These are phyloP conservation scores for Rachycentron canadum DNA, from an alignment of 2,797 vertebrate species.

Conservation along the genomic window DNA sequence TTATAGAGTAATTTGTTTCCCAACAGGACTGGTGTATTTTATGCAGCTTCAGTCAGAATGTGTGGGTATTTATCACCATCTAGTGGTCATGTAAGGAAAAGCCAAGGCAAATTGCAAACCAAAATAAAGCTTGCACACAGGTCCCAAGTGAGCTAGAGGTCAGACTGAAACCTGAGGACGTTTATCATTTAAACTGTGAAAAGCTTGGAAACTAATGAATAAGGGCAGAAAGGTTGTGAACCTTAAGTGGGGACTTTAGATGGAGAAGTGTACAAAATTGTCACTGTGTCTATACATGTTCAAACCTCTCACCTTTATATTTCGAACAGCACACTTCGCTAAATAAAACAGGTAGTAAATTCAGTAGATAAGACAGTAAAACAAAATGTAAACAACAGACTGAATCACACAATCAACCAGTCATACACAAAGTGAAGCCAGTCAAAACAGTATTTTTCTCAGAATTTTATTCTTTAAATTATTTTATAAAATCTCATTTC, in stretches of 20 bases:
- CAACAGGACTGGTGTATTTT: not conserved
- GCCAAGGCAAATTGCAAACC: not conserved
- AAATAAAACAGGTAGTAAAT: not conserved
- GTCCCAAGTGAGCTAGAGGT: not conserved
- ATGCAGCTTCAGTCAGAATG: not conserved
- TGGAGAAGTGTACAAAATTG: not conserved
- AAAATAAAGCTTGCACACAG: too few relatives aligned
- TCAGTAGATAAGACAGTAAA: not conserved
- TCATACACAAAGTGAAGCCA: slow-evolving; percentile 3
- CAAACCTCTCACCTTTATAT: not conserved
- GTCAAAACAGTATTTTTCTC: slow-evolving; percentile 41
- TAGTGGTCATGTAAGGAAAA: slow-evolving; percentile 50
- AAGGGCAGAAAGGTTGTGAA: not conserved
- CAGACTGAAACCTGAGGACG: not conserved
- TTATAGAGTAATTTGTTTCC: not conserved
- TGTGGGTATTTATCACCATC: slow-evolving; percentile 56
- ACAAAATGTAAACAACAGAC: not conserved
- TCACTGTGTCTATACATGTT: too few relatives aligned
- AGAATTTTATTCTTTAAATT: slow-evolving; percentile 88
- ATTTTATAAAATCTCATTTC: slow-evolving; percentile 88
- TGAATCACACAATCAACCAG: too few relatives aligned
- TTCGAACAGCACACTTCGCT: not conserved
- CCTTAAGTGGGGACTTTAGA: not conserved
- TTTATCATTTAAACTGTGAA: not conserved
- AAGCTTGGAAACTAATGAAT: not conserved